A percentile compares a stretch with the other conserved stretches of the same genome.
phyloP scores from a whole-genome alignment of 1,140 invertebrate species.

The Eubasilissa regina region DNA sequence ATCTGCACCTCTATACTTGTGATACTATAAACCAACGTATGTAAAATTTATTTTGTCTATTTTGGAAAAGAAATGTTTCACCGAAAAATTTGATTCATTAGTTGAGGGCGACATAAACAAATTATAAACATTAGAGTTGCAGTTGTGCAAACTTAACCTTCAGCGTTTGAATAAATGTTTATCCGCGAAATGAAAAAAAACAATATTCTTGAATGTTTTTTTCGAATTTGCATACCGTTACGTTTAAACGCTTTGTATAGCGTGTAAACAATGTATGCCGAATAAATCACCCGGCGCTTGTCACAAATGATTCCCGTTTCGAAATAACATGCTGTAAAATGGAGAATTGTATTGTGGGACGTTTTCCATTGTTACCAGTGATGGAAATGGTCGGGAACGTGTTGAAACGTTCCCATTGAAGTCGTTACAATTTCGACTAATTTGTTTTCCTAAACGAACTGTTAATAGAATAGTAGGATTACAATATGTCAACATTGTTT shows the following conservation, averaged over 20 bases:
- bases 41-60: too few species aligned
- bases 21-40: too few species aligned
- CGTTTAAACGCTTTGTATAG: constrained; percentile 55
- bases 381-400: neutral
- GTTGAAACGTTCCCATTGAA: constrained; percentile 8
- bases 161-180: too few species aligned
- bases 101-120: too few species aligned
- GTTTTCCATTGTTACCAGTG: constrained; percentile 29
- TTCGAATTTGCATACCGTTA: constrained; percentile 56
- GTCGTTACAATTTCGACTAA: constrained; percentile 16
- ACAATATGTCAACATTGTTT: too few species aligned
- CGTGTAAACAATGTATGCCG: constrained; percentile 59
- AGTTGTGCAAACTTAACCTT: too few species aligned
- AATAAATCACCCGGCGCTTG: constrained; percentile 58
- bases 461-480: neutral
- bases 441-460: constrained; percentile 28
- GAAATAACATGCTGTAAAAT: constrained; percentile 49
- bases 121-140: too few species aligned
- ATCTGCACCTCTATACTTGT: too few species aligned
- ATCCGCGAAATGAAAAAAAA: neutral
- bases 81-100: too few species aligned
- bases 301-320: constrained; percentile 56
- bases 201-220: constrained; percentile 31
- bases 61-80: too few species aligned
- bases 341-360: constrained; percentile 43